These are phyloP conservation scores for Emys orbicularis DNA, from an alignment of 2,797 vertebrate species.

Conservation along the genomic window DNA sequence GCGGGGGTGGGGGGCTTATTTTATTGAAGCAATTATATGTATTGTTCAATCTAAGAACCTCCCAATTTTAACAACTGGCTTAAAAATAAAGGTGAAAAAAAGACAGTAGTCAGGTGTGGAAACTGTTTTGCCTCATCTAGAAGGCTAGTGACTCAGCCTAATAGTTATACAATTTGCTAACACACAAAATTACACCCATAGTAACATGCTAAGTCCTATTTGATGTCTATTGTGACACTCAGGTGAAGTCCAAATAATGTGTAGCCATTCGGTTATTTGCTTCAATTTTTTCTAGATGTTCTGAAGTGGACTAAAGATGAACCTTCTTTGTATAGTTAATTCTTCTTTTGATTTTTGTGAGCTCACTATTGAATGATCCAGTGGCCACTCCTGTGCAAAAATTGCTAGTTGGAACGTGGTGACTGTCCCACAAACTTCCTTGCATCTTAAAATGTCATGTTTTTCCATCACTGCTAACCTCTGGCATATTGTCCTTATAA, in stretches of 20 bases:
- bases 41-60: not conserved
- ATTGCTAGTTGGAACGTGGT: not conserved
- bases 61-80: not conserved
- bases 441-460: not conserved
- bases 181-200: constrained; percentile 63
- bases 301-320: not conserved
- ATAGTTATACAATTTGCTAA: constrained; percentile 73
- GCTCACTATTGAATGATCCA: not conserved
- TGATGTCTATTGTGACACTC: constrained; percentile 75
- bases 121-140: not conserved
- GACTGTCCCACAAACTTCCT: not conserved
- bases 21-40: not conserved
- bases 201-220: constrained; percentile 55
- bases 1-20: not conserved
- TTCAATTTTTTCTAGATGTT: not conserved
- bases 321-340: not conserved
- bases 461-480: not conserved
- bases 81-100: constrained; percentile 21
- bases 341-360: not conserved
- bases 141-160: constrained; percentile 71
- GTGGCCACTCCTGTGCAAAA: not conserved
- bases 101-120: not conserved
- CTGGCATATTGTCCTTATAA: not conserved
- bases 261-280: accelerated
- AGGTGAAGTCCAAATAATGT: not conserved